phyloP scores from a whole-genome alignment of 92 coral and sea anemone genomes.

The Porites cylindrica region DNA sequence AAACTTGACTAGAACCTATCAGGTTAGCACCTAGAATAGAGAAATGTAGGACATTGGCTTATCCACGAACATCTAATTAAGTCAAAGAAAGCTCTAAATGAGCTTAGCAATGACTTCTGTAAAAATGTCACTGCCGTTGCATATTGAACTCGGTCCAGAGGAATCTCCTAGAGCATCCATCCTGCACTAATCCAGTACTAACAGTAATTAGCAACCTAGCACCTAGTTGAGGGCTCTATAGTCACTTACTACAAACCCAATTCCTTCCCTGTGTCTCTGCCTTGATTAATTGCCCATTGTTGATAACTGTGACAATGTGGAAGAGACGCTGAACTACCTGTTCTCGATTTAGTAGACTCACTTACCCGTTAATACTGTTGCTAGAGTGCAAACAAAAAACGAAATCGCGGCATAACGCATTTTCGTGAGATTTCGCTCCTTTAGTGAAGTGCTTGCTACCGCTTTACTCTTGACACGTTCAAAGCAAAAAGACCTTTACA shows the following conservation, averaged over 20 bases:
- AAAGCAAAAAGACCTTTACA: conserved; percentile 45
- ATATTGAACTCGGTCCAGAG: not conserved
- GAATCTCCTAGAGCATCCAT: not conserved
- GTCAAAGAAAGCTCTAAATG: not conserved
- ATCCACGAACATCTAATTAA: conserved; percentile 1
- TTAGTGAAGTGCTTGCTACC: conserved; percentile 33
- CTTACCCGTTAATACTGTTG: conserved; percentile 33
- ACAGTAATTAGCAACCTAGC: conserved; percentile 19
- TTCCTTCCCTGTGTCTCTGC: conserved; percentile 42
- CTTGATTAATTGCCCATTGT: conserved; percentile 45
- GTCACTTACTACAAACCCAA: conserved; percentile 32
- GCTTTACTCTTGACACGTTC: conserved; percentile 42
- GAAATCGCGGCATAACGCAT: conserved; percentile 21
- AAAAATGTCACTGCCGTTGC: not conserved
- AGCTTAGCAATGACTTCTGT: conserved; percentile 22
- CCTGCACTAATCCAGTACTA: not conserved
- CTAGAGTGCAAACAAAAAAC: not conserved
- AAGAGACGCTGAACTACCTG: not conserved
- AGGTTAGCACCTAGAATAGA: not conserved
- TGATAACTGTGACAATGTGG: not conserved
- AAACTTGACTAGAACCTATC: not conserved
- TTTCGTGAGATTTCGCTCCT: conserved; percentile 26
- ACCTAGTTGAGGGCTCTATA: conserved; percentile 5
- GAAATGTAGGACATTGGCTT: not conserved
- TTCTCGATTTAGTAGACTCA: not conserved